A percentile compares a stretch with the other conserved stretches of the same genome.
phyloP scores from a whole-genome alignment of 2,888 invertebrate species.

The Vesta saturnalis region DNA sequence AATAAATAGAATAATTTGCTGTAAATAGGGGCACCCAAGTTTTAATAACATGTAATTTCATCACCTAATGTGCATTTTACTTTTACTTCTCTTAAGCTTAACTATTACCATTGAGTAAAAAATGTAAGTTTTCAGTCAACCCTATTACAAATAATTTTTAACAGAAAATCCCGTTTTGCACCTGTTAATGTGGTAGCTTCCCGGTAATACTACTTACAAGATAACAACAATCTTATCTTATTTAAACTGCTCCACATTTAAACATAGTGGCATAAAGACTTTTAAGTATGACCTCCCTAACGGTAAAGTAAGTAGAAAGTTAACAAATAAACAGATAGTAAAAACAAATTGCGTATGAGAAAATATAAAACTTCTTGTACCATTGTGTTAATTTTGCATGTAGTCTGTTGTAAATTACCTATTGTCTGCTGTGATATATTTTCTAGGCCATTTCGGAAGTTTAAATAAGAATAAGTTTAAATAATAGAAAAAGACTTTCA shows the following conservation, averaged over 20 bases:
- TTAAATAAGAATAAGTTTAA: neutral
- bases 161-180: neutral
- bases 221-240: slow-evolving; percentile 7
- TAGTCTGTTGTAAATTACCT: slow-evolving; percentile 7
- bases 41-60: too few relatives aligned
- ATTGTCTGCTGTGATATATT: slow-evolving; percentile 1
- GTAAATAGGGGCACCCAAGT: too few relatives aligned
- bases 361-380: neutral
- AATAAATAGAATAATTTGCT: too few relatives aligned
- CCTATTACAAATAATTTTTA: neutral
- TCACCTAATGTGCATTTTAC: too few relatives aligned
- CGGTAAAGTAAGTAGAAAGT: neutral
- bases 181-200: slow-evolving; percentile 1
- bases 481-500: neutral
- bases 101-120: too few relatives aligned
- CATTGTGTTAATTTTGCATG: slow-evolving; percentile 6
- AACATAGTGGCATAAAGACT: neutral
- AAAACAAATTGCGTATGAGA: neutral
- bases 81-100: too few relatives aligned
- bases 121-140: too few relatives aligned
- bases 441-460: neutral
- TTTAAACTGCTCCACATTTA: neutral
- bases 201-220: too few relatives aligned
- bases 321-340: too few relatives aligned
- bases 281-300: neutral